Base-by-base conservation (phyloP, 2,888 invertebrate species). In the Acrobeloides nanus region DNA sequence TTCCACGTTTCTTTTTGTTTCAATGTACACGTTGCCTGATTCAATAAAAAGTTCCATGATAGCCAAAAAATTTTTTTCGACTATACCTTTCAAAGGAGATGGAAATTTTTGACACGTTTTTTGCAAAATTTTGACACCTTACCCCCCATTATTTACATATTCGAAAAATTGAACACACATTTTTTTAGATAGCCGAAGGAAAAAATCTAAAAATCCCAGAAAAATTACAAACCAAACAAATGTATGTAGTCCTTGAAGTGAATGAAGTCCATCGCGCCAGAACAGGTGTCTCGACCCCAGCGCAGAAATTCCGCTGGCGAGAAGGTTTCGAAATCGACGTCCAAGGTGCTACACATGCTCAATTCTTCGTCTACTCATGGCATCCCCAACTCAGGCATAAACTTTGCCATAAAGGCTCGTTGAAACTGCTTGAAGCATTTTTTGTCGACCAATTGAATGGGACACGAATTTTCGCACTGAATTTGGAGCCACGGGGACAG, bases 291-390 rank as follows among this genome's bases (percentile, higher is more conserved):
- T 66, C 66, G 6, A 64, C 68, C 1, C 62, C 65, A 5, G 65
- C 66, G 31, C 62, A 64, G 39, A 51, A 55, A 21, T 66, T 61
- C 34, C 55, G 95, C 77, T 97, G 97, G 97, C 92, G 95, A 74
- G 97, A 97, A 76, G 89, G 89, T 15, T 97, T 97, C 74, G 95
- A 97, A 75, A 79, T 97, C 68, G 95, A 97, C 74, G 80, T 95
- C 54, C 89, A 92, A 34, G 86, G 88, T 72, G 90, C 90, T 73
- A 83, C 87, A 66, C 89, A 93, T 75, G 79, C 95, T 60, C 92
- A 95, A 73, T 85, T 97, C 59, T 81, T 95, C 61, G 89, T 97
- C 41, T 97, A 97, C 78, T 92, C 90, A 6, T 97, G 97, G 97
- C 34, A 17, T 17, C 46, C 25, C 12, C 49, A 51, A 18, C 62